Conservation (phyloP, 2,888 invertebrate genomes). For the Drosophila nr. perissopoda region DNA sequence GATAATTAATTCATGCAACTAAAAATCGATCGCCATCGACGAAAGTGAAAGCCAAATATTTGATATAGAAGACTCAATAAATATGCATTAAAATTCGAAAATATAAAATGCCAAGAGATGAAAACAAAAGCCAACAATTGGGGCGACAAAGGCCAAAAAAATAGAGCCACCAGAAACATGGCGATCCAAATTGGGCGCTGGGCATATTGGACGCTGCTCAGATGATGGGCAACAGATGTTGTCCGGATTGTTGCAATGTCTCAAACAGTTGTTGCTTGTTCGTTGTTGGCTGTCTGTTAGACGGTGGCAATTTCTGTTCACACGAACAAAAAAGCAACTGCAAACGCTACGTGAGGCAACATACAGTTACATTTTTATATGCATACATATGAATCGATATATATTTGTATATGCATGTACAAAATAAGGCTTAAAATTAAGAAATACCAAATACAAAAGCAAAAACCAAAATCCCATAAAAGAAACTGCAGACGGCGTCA, state of each 20-base stretch:
- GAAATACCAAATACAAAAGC: constrained; percentile 59
- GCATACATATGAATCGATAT: constrained; percentile 5
- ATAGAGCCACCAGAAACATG: constrained; percentile 36
- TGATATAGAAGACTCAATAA: constrained; percentile 15
- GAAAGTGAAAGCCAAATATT: constrained; percentile 55
- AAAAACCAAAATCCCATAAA: constrained; percentile 49
- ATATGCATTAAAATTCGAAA: constrained; percentile 24
- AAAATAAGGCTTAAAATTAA: constrained; percentile 63
- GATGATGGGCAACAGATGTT: constrained; percentile 68
- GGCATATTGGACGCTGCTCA: constrained; percentile 30
- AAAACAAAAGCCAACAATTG: constrained; percentile 40
- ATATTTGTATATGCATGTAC: constrained; percentile 4
- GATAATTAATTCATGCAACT: constrained; percentile 33
- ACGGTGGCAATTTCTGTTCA: constrained; percentile 65
- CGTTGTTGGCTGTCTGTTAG: constrained; percentile 45
- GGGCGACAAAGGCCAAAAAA: constrained; percentile 24
- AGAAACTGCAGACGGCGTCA: constrained; percentile 58
- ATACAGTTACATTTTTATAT: constrained; percentile 28
- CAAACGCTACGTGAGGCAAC: constrained; percentile 57
- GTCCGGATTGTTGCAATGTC: constrained; percentile 41
- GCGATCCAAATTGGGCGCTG: constrained; percentile 29
- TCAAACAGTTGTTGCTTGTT: constrained; percentile 46
- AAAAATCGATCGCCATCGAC: constrained; percentile 10
- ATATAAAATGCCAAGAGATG: constrained; percentile 31
- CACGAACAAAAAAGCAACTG: constrained; percentile 69